These are phyloP conservation scores for Pseudomugil tenellus DNA, from an alignment of 2,797 vertebrate species.

Conservation along the genomic window DNA sequence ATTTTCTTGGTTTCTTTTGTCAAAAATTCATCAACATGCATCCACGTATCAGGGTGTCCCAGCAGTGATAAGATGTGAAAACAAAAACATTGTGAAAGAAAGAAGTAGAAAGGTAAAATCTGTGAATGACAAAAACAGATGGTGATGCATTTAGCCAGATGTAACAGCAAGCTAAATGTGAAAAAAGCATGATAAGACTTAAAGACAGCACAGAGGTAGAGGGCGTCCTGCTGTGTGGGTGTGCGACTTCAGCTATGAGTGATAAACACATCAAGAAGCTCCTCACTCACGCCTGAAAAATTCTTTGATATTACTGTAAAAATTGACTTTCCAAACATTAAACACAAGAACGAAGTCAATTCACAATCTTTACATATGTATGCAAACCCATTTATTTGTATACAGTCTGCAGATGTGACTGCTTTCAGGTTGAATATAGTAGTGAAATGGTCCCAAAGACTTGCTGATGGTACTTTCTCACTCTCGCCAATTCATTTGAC, in stretches of 20 bases:
- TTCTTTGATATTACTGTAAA: constrained; percentile 11
- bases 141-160: constrained; percentile 29
- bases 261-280: constrained; percentile 24
- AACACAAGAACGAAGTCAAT: constrained; percentile 14
- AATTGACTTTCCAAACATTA: constrained; percentile 32
- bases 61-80: constrained; percentile 2
- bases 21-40: constrained; percentile 21
- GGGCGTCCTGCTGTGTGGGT: neutral
- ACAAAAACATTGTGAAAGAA: constrained; percentile 20
- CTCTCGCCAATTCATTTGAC: constrained; percentile 32
- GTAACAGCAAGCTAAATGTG: constrained; percentile 26
- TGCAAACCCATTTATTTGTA: constrained; percentile 22
- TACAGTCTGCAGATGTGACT: constrained; percentile 23
- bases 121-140: constrained; percentile 38
- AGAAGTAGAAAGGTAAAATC: constrained; percentile 22
- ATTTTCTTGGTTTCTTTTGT: constrained; percentile 28
- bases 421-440: constrained; percentile 42
- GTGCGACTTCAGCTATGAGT: constrained; percentile 22
- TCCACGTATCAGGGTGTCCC: constrained; percentile 18
- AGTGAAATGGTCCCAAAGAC: constrained; percentile 39
- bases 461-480: constrained; percentile 20
- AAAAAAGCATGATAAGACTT: constrained; percentile 18
- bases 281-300: constrained; percentile 18
- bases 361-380: constrained; percentile 14
- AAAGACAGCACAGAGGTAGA: constrained; percentile 12